Evolutionary conservation across 2,113 vertebrate genomes (phyloP).

Genomic region (Octodon degus): DNA sequence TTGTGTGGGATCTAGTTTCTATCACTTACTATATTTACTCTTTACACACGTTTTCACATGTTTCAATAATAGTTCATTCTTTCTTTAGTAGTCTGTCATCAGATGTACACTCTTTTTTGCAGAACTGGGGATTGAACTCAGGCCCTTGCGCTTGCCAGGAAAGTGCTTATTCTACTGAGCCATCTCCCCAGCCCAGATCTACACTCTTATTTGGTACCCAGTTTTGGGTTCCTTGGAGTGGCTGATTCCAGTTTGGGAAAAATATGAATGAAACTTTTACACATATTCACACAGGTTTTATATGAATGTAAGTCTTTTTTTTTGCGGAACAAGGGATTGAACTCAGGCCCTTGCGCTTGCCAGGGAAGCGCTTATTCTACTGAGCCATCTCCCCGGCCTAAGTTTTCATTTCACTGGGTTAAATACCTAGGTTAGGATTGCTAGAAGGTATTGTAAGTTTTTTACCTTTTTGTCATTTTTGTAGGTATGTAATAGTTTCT

Average conservation of each 20-base stretch:
- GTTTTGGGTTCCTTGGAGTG: neutral
- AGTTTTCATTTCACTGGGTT: conserved; percentile 25
- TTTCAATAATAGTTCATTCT: neutral
- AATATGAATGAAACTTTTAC: neutral
- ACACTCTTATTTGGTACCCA: neutral
- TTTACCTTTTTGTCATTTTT: neutral
- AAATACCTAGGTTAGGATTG: neutral
- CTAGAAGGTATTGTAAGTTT: neutral
- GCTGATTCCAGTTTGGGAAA: neutral
- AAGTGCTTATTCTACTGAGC: too few species aligned
- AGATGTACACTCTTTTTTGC: neutral
- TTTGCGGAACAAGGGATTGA: too few species aligned
- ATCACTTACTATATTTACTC: neutral
- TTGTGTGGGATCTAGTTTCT: neutral
- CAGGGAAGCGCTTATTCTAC: too few species aligned
- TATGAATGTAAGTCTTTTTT: neutral
- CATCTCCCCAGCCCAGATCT: too few species aligned
- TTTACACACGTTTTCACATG: neutral
- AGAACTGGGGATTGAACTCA: too few species aligned
- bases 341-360: too few species aligned
- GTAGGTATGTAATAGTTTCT: neutral
- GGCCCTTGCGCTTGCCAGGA: too few species aligned
- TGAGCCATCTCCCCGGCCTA: too few species aligned
- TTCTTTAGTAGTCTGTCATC: conserved; percentile 16
- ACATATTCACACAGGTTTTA: neutral